Percentiles rank a stretch among this genome's conserved stretches.
Conservation (phyloP, 1,140 invertebrate species). For the Rhagoletis zephyria region DNA sequence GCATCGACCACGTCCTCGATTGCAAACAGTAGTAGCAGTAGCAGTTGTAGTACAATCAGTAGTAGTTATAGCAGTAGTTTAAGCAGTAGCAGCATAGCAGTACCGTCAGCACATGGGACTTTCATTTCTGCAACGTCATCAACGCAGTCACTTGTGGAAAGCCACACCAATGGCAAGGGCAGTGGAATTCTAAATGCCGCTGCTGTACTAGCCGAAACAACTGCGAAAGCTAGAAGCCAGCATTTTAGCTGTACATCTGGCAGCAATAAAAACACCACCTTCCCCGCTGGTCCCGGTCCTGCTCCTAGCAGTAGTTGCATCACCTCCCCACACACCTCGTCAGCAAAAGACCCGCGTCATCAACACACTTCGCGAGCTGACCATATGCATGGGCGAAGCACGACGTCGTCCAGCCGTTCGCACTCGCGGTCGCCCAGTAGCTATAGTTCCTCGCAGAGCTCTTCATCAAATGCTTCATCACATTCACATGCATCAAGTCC, state of each 20-base stretch:
- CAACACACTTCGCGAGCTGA: constrained; percentile 48
- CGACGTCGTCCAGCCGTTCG: constrained; percentile 75
- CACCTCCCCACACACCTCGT: constrained; percentile 45
- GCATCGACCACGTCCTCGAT: constrained; percentile 48
- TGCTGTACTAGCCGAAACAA: constrained; percentile 73
- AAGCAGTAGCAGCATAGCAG: constrained; percentile 55
- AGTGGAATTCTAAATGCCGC: constrained; percentile 69
- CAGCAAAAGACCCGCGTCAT: constrained; percentile 56
- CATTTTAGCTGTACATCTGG: constrained; percentile 43
- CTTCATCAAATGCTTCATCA: constrained; percentile 71
- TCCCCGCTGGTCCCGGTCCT: constrained; percentile 27
- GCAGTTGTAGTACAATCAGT: constrained; percentile 73
- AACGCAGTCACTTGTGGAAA: neutral
- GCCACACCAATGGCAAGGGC: constrained; percentile 1
- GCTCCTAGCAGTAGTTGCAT: constrained; percentile 2
- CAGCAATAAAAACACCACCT: constrained; percentile 52
- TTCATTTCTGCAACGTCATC: neutral
- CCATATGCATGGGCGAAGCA: constrained; percentile 69
- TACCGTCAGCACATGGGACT: constrained; percentile 6
- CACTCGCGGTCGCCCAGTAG: constrained; percentile 75
- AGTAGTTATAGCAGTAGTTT: constrained; percentile 73
- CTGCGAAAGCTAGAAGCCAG: constrained; percentile 40
- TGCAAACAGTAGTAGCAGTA: constrained; percentile 57
- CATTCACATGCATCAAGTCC: constrained; percentile 72
- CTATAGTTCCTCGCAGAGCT: constrained; percentile 72